phyloP scores from a whole-genome alignment of 2,113 vertebrate species.

The Cepphus grylle region DNA sequence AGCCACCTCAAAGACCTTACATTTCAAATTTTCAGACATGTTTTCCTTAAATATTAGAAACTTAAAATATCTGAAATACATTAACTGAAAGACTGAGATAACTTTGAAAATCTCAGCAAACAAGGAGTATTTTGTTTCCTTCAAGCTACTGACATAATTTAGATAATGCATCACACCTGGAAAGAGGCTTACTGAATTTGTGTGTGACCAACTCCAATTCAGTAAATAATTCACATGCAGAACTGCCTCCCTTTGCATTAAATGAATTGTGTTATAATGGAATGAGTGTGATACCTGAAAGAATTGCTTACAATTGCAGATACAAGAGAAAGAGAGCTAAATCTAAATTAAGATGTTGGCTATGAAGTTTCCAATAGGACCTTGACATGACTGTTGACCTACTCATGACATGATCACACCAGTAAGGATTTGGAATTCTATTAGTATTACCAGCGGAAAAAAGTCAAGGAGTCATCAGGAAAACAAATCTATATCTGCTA shows the following conservation, averaged over 20 bases:
- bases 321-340: conserved; percentile 80
- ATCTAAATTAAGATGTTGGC: conserved; percentile 99
- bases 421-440: conserved; percentile 99
- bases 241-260: conserved; percentile 75
- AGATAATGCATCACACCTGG: conserved; percentile 14
- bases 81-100: background rate
- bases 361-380: conserved; percentile 99
- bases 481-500: conserved; percentile 99
- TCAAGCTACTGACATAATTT: background rate
- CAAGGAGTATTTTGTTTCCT: background rate
- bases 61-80: background rate
- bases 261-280: conserved; percentile 78
- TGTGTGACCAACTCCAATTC: conserved; percentile 41
- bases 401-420: conserved; percentile 95
- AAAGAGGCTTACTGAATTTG: conserved; percentile 57
- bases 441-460: conserved; percentile 97
- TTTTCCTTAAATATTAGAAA: background rate
- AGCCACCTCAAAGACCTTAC: background rate
- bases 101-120: background rate
- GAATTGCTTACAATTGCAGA: conserved; percentile 83
- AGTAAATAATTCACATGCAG: conserved; percentile 77
- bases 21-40: background rate
- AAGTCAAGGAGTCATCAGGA: conserved; percentile 99
- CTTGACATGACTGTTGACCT: conserved; percentile 99
- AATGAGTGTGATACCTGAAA: conserved; percentile 76